Percentiles rank a stretch among this genome's conserved stretches.
Conservation (phyloP, 2,797 vertebrate species). For the Morelia viridis region DNA sequence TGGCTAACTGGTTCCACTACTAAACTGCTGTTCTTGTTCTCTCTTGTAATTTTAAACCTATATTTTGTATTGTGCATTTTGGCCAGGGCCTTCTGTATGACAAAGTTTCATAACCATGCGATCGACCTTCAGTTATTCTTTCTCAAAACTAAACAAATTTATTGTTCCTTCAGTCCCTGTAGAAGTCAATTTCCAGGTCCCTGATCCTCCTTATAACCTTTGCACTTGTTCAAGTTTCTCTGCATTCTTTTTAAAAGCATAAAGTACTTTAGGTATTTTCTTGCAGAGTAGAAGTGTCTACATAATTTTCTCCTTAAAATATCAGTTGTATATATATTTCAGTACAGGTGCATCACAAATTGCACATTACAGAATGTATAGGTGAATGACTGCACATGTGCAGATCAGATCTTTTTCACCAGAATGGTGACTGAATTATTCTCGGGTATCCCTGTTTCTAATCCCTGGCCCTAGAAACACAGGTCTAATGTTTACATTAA, state of each 20-base stretch:
- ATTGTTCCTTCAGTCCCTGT: neutral
- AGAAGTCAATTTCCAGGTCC: neutral
- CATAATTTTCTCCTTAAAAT: neutral
- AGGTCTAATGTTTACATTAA: neutral
- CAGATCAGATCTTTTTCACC: neutral
- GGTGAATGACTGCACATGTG: neutral
- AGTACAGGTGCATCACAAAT: neutral
- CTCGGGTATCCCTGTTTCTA: neutral
- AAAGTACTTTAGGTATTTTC: neutral
- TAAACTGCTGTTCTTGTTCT: neutral
- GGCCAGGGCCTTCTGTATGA: neutral
- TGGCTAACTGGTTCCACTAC: neutral
- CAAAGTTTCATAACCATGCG: neutral
- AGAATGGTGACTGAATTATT: neutral
- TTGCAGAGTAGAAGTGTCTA: neutral
- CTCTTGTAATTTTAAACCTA: neutral
- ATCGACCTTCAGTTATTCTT: neutral
- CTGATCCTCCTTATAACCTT: neutral
- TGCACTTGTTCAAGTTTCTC: neutral
- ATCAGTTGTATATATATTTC: neutral
- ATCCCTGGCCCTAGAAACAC: neutral
- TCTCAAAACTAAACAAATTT: neutral
- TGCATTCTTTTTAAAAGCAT: neutral
- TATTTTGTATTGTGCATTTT: neutral
- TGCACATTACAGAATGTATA: neutral